Percentiles rank a stretch among this genome's conserved stretches.
These are phyloP conservation scores for Pangasius macronema DNA, from an alignment of 2,797 vertebrate genomes.

Conservation along the genomic window DNA sequence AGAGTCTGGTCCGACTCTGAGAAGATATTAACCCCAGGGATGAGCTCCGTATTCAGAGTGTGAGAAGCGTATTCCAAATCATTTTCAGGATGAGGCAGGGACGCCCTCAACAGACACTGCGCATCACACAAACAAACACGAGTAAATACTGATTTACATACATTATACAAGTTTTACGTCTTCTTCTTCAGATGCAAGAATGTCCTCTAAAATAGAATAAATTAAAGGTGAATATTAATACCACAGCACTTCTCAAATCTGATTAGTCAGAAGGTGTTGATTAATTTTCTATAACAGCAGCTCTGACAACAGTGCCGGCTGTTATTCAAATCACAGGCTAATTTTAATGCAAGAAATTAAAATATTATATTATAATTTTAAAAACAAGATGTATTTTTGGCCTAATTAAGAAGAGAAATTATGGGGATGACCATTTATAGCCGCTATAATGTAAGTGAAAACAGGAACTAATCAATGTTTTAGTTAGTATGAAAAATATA, in stretches of 20 bases:
- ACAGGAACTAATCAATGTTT: background rate
- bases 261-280: background rate
- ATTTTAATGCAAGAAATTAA: background rate
- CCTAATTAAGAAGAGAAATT: background rate
- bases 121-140: background rate
- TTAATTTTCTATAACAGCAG: background rate
- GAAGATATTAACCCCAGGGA: slow-evolving; percentile 89
- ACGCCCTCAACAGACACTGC: slow-evolving; percentile 85
- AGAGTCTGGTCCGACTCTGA: slow-evolving; percentile 79
- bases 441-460: background rate
- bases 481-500: background rate
- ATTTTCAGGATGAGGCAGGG: slow-evolving; percentile 80
- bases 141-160: background rate
- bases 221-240: background rate
- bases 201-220: background rate
- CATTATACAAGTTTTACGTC: background rate
- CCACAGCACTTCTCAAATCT: background rate
- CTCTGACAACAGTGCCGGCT: background rate
- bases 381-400: background rate
- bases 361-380: too few relatives aligned
- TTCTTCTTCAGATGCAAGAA: background rate
- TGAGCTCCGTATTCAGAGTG: slow-evolving; percentile 74
- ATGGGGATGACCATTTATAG: background rate
- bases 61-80: slow-evolving; percentile 83
- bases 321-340: background rate